Conservation (phyloP, 2,888 invertebrate genomes). For the Erpobdella octoculata region DNA sequence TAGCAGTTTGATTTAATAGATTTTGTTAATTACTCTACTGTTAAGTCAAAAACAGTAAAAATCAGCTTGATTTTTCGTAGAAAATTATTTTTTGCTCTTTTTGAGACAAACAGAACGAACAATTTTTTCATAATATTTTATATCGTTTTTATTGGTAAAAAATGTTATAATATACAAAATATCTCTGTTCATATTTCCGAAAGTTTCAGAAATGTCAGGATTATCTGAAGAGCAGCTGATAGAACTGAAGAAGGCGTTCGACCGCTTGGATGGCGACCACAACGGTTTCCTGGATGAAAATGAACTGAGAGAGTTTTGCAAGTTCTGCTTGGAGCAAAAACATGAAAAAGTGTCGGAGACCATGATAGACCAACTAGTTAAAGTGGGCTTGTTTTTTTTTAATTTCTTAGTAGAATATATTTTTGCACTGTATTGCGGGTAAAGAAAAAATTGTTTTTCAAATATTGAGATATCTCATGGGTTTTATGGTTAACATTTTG, state of each 20-base stretch:
- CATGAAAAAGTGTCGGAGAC: neutral
- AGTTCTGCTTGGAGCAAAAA: constrained; percentile 1
- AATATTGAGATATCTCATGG: too few relatives aligned
- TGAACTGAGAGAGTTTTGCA: constrained; percentile 7
- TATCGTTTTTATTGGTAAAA: neutral
- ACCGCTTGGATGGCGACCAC: neutral
- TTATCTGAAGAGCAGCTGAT: constrained; percentile 10
- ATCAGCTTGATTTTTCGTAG: too few relatives aligned
- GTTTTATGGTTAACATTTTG: too few relatives aligned
- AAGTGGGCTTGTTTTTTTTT: neutral
- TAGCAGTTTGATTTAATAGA: too few relatives aligned
- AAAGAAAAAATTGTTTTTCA: too few relatives aligned
- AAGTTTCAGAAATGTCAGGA: neutral
- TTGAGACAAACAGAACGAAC: too few relatives aligned
- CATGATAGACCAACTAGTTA: neutral
- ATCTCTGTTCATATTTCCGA: neutral
- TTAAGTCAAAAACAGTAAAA: too few relatives aligned
- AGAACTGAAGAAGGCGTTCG: constrained; percentile 9
- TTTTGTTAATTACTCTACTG: too few relatives aligned
- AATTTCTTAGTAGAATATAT: too few relatives aligned
- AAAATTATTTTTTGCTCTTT: too few relatives aligned
- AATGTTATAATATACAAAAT: neutral
- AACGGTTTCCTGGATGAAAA: constrained; percentile 1
- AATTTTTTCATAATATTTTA: neutral
- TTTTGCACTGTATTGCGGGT: too few relatives aligned